Conservation (phyloP, 1,140 invertebrate genomes). For the Caenorhabditis elegans region DNA sequence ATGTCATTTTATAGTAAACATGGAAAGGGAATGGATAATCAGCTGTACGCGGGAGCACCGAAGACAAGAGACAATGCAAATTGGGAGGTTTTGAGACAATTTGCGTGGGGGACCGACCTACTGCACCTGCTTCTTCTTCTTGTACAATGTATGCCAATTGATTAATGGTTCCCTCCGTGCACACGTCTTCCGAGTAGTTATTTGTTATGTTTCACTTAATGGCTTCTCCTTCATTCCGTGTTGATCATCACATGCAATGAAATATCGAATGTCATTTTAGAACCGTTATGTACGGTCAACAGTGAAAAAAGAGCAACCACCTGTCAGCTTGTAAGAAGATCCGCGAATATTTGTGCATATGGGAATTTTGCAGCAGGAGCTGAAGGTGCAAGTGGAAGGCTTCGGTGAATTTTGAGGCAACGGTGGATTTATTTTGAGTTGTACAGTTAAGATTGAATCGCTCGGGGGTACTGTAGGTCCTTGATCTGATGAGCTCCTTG, state of each 20-base stretch:
- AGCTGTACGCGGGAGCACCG: constrained; percentile 16
- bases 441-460: too few relatives aligned
- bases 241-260: constrained; percentile 31
- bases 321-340: constrained; percentile 26
- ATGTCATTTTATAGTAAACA: constrained; percentile 26
- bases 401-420: too few relatives aligned
- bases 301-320: background rate
- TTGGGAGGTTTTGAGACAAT: background rate
- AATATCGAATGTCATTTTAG: constrained; percentile 9
- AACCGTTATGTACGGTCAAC: constrained; percentile 20
- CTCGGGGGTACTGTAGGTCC: too few relatives aligned
- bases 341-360: background rate
- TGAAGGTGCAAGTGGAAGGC: too few relatives aligned
- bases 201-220: constrained; percentile 32
- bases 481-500: too few relatives aligned
- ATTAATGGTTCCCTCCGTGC: background rate
- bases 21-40: constrained; percentile 3
- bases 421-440: too few relatives aligned
- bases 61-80: background rate
- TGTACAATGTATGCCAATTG: constrained; percentile 24
- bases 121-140: constrained; percentile 15
- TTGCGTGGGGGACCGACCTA: background rate
- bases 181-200: constrained; percentile 12
- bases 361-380: too few relatives aligned
- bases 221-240: constrained; percentile 5